Evolutionary conservation across 2,797 vertebrate species (phyloP), one percentile per base, ranked within the genome.

Genomic region (Spinibarbus caldwelli): DNA sequence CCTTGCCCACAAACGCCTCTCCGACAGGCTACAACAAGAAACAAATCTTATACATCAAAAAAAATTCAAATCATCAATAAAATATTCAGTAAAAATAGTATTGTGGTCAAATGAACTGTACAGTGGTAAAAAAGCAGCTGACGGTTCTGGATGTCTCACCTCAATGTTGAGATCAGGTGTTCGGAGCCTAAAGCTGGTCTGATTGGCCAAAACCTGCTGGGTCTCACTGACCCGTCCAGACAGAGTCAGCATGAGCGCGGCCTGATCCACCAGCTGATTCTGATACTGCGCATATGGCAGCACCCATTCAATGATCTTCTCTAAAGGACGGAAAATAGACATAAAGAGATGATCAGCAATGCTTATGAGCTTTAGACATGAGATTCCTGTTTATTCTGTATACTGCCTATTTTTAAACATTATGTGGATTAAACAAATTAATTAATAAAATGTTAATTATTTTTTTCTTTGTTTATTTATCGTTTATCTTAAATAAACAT

Each of bases 251-350:
- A 97, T 96, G 93, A 98, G 95, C 1, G 97, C 96, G 0, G 96
- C 96, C 89, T 98, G 97, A 86, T 98, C 97, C 90, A 98, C 96
- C 49, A 98, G 91, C 79, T 97, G 93, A 71, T 95, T 90, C 89
- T 93, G 92, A 88, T 98, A 98, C 54, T 96, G 93, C 0, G 93
- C 89, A 90, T 94, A 95, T 1, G 94, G 92, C 75, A 96, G 91
- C 1, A 93, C 54, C 94, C 94, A 96, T 21, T 95, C 90, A 43
- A 96, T 91, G 52, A 79, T 90, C 89, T 94, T 95, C 70, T 93
- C 95, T 96, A 88, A 54, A 59, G 1, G 34, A 17, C 4, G 77
- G 41, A 6, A 85, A 90, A 93, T 36, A 82, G 80, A 14, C n/a
- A 62, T 5, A 21, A 78, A 36, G 57, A 21, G 43, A 64, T 67